Evolutionary conservation across 2,888 invertebrate genomes (phyloP).

Genomic region (Catocala sponsa): DNA sequence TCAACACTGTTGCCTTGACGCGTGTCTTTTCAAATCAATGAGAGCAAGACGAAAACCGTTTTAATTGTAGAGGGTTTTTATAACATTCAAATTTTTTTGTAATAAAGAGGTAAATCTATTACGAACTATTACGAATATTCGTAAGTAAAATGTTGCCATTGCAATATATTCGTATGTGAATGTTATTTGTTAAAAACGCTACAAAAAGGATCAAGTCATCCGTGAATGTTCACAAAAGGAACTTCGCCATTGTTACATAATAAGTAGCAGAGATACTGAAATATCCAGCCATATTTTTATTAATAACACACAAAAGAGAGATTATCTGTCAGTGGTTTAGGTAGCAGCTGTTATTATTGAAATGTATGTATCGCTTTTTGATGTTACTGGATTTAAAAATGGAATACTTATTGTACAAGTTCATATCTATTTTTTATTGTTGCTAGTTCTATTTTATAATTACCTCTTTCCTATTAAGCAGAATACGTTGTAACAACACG

Average conservation of each 20-base stretch:
- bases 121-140: too few relatives aligned
- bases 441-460: too few relatives aligned
- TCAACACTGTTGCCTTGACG: too few relatives aligned
- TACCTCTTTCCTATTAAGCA: too few relatives aligned
- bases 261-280: conserved; percentile 77
- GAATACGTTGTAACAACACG: too few relatives aligned
- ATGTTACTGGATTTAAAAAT: conserved; percentile 30
- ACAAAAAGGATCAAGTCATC: conserved; percentile 76
- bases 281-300: conserved; percentile 86
- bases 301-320: conserved; percentile 85
- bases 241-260: conserved; percentile 75
- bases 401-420: not conserved
- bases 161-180: conserved; percentile 35
- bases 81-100: too few relatives aligned
- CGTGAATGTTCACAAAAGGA: conserved; percentile 80
- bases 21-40: too few relatives aligned
- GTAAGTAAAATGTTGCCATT: conserved; percentile 14
- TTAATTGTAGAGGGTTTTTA: too few relatives aligned
- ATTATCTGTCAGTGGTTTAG: conserved; percentile 81
- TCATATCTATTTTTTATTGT: conserved; percentile 1
- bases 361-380: conserved; percentile 30
- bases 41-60: too few relatives aligned
- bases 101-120: too few relatives aligned
- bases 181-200: conserved; percentile 65
- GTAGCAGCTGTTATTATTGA: conserved; percentile 76